Base-by-base conservation (phyloP, 2,888 invertebrate genomes). In the Neoascia interrupta region DNA sequence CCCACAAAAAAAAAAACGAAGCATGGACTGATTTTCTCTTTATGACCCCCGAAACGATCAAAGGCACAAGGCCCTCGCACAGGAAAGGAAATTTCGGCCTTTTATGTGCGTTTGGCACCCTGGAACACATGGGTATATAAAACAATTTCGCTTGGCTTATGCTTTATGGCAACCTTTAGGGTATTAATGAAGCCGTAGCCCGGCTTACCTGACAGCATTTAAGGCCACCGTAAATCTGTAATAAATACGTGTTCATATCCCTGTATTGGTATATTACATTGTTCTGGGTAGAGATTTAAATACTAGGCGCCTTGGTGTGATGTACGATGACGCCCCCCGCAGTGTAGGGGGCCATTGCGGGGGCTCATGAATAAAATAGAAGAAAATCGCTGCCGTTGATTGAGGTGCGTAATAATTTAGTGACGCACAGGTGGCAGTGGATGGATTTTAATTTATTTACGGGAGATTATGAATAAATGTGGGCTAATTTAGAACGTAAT, bases 391-490 rank as follows among this genome's bases (percentile, higher is more conserved):
- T 68, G 28, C 19, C 34, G 53, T 54, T 68, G 60, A 68, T 74
- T 74, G 54, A 68, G 69, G 60, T 54, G 61, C 31, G 68, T 34
- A 61, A 68, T 68, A 51, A 61, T 68, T 68, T 49, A 43, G 21
- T 41, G 39, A 28, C 23, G 36, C 49, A 39, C 54, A 54, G 60
- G 39, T 61, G 63, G 23, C 34, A 37, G 37, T 10, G 53, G 31
- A 34, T 74, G 49, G 61, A 69, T 68, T 74, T 74, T 68, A 74
- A 74, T 74, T 74, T 56, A 68, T 74, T 68, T 74, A 68, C 53
- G 21, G 39, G 54, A 68, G 74, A 74, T 74, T 74, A 74, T 68
- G 54, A 61, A 61, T 54, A 68, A 74, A 68, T 68, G 74, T 68
- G 68, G 39, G 47, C 61, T 68, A 68, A 74, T 68, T 74, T 74